Evolutionary conservation across 2,888 invertebrate species (phyloP).

Genomic region (Idaea dimidiata): DNA sequence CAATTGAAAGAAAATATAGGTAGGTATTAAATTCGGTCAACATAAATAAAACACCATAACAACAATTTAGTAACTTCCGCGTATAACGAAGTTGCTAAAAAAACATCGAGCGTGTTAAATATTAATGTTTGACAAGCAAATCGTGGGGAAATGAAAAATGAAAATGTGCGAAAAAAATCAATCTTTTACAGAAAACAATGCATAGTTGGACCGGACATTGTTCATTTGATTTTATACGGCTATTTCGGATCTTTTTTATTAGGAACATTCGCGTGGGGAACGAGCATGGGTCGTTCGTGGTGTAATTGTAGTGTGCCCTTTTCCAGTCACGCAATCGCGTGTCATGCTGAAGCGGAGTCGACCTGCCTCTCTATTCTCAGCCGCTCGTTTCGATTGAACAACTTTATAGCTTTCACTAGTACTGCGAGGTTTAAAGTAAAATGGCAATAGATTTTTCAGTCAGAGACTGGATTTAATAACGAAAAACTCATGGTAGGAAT

Average conservation of each 20-base stretch:
- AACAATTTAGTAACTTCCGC: constrained; percentile 13
- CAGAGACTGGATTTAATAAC: neutral
- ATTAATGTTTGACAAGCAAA: constrained; percentile 30
- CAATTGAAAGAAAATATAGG: neutral
- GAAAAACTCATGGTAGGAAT: neutral
- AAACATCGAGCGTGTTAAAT: constrained; percentile 32
- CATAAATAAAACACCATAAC: neutral
- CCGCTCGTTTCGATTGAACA: constrained; percentile 29
- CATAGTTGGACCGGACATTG: constrained; percentile 32
- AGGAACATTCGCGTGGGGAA: constrained; percentile 61
- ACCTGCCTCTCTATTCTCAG: constrained; percentile 27
- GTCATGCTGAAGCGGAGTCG: constrained; percentile 26
- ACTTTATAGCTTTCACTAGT: constrained; percentile 30
- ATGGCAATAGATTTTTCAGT: neutral
- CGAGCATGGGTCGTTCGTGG: constrained; percentile 56
- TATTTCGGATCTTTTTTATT: constrained; percentile 52
- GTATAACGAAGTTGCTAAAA: constrained; percentile 27
- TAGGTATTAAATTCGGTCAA: neutral
- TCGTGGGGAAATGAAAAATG: constrained; percentile 34
- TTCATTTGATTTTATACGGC: constrained; percentile 42
- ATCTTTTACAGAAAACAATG: constrained; percentile 33
- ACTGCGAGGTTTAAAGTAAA: constrained; percentile 8
- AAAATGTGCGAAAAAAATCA: constrained; percentile 38
- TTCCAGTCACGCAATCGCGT: constrained; percentile 69
- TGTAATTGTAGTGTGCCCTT: constrained; percentile 65